Conservation (phyloP, 2,113 vertebrate genomes). For the Pangasianodon hypophthalmus region DNA sequence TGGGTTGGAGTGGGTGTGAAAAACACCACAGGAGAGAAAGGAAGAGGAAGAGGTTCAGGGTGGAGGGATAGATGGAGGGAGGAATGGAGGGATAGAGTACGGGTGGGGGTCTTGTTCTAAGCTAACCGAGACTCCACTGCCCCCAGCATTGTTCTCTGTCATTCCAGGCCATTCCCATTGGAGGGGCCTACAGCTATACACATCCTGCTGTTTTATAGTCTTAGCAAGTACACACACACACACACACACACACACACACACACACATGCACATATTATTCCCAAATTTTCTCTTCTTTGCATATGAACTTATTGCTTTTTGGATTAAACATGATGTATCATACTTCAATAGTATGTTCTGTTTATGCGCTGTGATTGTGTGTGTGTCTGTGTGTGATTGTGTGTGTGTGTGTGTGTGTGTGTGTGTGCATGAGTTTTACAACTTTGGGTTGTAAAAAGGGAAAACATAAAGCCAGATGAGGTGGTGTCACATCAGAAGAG, state of each 20-base stretch:
- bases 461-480: slow-evolving; percentile 44
- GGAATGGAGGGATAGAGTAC: slow-evolving; percentile 44
- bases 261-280: slow-evolving; percentile 55
- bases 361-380: background rate
- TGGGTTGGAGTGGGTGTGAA: slow-evolving; percentile 71
- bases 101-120: slow-evolving; percentile 48
- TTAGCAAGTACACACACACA: slow-evolving; percentile 65
- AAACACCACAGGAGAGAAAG: slow-evolving; percentile 78
- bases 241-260: slow-evolving; percentile 57
- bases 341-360: slow-evolving; percentile 5
- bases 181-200: slow-evolving; percentile 63
- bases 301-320: slow-evolving; percentile 32
- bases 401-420: slow-evolving; percentile 8
- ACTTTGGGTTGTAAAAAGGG: slow-evolving; percentile 37
- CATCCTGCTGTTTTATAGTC: slow-evolving; percentile 73
- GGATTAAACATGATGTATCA: slow-evolving; percentile 42
- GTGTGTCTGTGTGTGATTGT: slow-evolving; percentile 43
- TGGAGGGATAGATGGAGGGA: slow-evolving; percentile 65
- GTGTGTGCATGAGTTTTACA: slow-evolving; percentile 5
- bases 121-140: slow-evolving; percentile 52
- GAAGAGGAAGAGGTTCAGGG: slow-evolving; percentile 72
- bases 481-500: slow-evolving; percentile 41
- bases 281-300: slow-evolving; percentile 62
- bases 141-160: slow-evolving; percentile 75
- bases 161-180: slow-evolving; percentile 65